phyloP scores from a whole-genome alignment of 2,888 invertebrate genomes.

The Apamea crenata region DNA sequence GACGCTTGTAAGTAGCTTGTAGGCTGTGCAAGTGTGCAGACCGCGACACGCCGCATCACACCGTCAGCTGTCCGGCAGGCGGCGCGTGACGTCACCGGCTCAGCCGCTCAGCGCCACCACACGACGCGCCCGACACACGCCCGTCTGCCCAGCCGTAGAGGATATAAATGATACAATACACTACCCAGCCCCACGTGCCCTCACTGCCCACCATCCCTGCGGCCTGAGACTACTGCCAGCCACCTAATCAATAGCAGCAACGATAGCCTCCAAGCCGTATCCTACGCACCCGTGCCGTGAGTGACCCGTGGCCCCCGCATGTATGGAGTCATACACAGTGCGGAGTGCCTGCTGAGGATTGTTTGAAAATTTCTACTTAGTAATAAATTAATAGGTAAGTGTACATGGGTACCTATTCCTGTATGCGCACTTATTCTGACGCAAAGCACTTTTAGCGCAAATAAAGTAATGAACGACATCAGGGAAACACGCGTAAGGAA shows the following conservation, averaged over 20 bases:
- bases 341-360: background rate
- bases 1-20: background rate
- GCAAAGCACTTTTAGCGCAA: constrained; percentile 19
- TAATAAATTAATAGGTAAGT: background rate
- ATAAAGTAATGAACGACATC: constrained; percentile 6
- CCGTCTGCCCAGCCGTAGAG: background rate
- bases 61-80: constrained; percentile 33
- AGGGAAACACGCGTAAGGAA: constrained; percentile 31
- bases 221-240: constrained; percentile 2
- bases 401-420: background rate
- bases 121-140: no score
- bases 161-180: background rate
- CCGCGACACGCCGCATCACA: constrained; percentile 8
- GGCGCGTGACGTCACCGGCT: constrained; percentile 37
- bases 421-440: constrained; percentile 7
- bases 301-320: no score
- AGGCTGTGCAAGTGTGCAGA: background rate
- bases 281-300: background rate
- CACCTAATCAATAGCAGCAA: constrained; percentile 11
- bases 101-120: constrained; percentile 9
- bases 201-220: background rate
- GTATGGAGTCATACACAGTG: background rate
- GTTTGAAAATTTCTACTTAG: constrained; percentile 2
- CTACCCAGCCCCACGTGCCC: background rate
- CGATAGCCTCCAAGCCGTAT: background rate